Conservation (phyloP, 2,113 vertebrate genomes). For the Sprattus sprattus region DNA sequence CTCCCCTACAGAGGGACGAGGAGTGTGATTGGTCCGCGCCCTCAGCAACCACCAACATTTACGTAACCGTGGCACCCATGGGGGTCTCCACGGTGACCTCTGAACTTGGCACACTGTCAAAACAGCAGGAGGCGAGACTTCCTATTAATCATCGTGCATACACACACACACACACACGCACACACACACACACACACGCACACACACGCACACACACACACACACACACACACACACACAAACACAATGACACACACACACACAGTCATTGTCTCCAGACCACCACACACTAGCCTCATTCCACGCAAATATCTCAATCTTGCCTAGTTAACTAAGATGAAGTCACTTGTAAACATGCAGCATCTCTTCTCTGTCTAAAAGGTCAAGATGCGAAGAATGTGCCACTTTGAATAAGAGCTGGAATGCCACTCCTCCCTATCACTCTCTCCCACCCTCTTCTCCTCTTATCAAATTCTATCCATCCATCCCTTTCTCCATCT, state of each 20-base stretch:
- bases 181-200: constrained; percentile 1
- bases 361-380: background rate
- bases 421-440: no score
- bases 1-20: constrained; percentile 14
- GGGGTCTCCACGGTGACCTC: constrained; percentile 19
- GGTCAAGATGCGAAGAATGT: background rate
- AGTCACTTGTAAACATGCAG: no score
- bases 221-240: background rate
- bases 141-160: background rate
- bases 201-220: background rate
- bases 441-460: no score
- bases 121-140: background rate
- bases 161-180: background rate
- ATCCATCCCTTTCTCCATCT: background rate
- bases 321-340: no score
- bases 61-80: constrained; percentile 23
- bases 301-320: no score
- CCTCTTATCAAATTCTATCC: background rate
- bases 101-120: constrained; percentile 19
- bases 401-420: no score
- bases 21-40: background rate
- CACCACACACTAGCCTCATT: background rate
- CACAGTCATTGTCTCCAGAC: background rate
- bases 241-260: background rate
- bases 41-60: constrained; percentile 23